Percentiles rank a stretch among this genome's conserved stretches.
phyloP scores from a whole-genome alignment of 2,888 invertebrate species.

The Amphiduros pacificus region DNA sequence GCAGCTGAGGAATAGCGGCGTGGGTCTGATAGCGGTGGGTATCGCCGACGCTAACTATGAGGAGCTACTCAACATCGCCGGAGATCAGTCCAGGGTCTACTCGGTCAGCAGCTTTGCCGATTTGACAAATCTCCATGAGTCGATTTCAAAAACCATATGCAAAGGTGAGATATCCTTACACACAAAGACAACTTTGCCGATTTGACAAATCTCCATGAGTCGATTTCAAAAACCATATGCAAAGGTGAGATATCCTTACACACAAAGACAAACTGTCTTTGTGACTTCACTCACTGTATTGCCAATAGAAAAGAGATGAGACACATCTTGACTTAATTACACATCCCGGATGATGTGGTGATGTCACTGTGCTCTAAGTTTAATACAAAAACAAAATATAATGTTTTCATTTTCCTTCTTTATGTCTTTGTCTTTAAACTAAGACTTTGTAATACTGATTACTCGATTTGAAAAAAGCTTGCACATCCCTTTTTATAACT shows the following conservation, averaged over 20 bases:
- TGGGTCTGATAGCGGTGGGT: constrained; percentile 4
- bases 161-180: constrained; percentile 4
- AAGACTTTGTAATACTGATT: too few species aligned
- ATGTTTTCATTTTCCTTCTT: too few species aligned
- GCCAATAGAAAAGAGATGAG: too few species aligned
- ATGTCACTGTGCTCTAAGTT: too few species aligned
- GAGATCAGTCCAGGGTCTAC: constrained; percentile 12
- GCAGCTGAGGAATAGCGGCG: background rate
- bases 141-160: constrained; percentile 7
- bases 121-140: background rate
- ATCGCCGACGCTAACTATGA: background rate
- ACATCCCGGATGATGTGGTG: too few species aligned
- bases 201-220: background rate
- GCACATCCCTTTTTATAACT: too few species aligned
- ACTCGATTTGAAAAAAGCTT: too few species aligned
- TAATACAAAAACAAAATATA: too few species aligned
- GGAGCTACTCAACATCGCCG: constrained; percentile 8
- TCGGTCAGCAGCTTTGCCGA: constrained; percentile 2
- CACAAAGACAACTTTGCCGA: constrained; percentile 4
- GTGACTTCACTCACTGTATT: too few species aligned
- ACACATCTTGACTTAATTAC: too few species aligned
- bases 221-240: constrained; percentile 7
- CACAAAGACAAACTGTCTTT: too few species aligned
- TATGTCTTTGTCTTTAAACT: too few species aligned
- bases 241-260: constrained; percentile 4